phyloP scores from a whole-genome alignment of 2,113 vertebrate genomes.

The Alexandromys fortis region DNA sequence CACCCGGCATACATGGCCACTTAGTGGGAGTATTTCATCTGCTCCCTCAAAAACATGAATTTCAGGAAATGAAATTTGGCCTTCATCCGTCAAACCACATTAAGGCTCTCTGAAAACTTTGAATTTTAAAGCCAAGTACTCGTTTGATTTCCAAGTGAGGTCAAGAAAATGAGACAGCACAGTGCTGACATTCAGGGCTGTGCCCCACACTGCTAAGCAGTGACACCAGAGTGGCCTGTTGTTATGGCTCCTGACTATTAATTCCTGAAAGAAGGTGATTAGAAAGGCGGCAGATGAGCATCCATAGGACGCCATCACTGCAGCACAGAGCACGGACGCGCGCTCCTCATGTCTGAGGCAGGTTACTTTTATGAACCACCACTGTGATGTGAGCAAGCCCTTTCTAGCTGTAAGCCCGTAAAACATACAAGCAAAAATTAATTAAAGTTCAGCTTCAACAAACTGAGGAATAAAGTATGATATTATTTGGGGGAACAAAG shows the following conservation, averaged over 20 bases:
- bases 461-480: slow-evolving; percentile 61
- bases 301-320: slow-evolving; percentile 83
- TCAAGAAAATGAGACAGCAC: slow-evolving; percentile 83
- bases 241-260: slow-evolving; percentile 86
- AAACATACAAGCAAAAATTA: slow-evolving; percentile 49
- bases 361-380: slow-evolving; percentile 83
- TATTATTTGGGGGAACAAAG: not conserved
- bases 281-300: slow-evolving; percentile 86
- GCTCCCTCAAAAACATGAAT: slow-evolving; percentile 66
- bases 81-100: slow-evolving; percentile 76
- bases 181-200: slow-evolving; percentile 83
- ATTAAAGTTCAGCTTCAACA: slow-evolving; percentile 67
- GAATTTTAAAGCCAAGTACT: slow-evolving; percentile 84
- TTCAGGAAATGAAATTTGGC: slow-evolving; percentile 79
- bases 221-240: slow-evolving; percentile 84
- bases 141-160: slow-evolving; percentile 84
- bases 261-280: slow-evolving; percentile 88
- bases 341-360: slow-evolving; percentile 70
- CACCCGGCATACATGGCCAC: slow-evolving; percentile 29
- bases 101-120: slow-evolving; percentile 81
- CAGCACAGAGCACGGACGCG: slow-evolving; percentile 75
- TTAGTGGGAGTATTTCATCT: slow-evolving; percentile 51
- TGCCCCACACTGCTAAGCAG: slow-evolving; percentile 76
- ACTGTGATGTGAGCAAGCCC: slow-evolving; percentile 81
- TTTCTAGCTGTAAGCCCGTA: slow-evolving; percentile 76